A percentile compares a stretch with the other conserved stretches of the same genome.
These are phyloP conservation scores for Lapara coniferarum DNA, from an alignment of 2,888 invertebrate genomes.

Conservation along the genomic window DNA sequence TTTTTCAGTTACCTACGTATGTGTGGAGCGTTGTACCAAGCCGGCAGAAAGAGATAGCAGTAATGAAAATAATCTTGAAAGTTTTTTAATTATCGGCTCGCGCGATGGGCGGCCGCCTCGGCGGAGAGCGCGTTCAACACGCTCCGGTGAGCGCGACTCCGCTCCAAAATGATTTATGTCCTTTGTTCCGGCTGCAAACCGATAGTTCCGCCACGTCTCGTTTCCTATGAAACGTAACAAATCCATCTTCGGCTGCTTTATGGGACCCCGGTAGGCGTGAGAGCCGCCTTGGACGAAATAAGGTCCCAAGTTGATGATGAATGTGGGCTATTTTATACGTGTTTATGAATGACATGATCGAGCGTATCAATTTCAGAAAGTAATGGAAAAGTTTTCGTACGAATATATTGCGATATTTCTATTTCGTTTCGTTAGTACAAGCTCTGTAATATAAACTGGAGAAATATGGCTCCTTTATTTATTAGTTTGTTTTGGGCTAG, in stretches of 20 bases:
- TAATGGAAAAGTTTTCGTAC: constrained; percentile 7
- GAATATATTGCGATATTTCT: constrained; percentile 6
- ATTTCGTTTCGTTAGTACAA: not conserved
- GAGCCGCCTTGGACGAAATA: constrained; percentile 1
- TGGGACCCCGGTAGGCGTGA: constrained; percentile 7
- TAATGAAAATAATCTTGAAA: constrained; percentile 44
- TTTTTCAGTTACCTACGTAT: constrained; percentile 20
- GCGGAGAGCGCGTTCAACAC: constrained; percentile 26
- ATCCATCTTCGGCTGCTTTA: constrained; percentile 17
- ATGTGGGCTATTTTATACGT: constrained; percentile 7
- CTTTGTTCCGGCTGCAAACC: constrained; percentile 33
- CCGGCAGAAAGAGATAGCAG: constrained; percentile 26
- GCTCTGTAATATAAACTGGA: not conserved
- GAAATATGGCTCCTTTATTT: not conserved
- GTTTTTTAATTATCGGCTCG: constrained; percentile 46
- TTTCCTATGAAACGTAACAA: constrained; percentile 9
- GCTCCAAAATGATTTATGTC: constrained; percentile 40
- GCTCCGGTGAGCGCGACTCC: constrained; percentile 30
- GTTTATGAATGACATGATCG: constrained; percentile 12
- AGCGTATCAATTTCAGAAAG: constrained; percentile 9
- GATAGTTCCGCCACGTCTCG: constrained; percentile 29
- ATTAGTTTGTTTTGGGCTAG: not conserved
- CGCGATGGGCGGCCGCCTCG: constrained; percentile 8
- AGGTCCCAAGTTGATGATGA: constrained; percentile 10
- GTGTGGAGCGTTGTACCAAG: constrained; percentile 18